phyloP scores from a whole-genome alignment of 2,113 vertebrate genomes.

The Notothenia coriiceps region DNA sequence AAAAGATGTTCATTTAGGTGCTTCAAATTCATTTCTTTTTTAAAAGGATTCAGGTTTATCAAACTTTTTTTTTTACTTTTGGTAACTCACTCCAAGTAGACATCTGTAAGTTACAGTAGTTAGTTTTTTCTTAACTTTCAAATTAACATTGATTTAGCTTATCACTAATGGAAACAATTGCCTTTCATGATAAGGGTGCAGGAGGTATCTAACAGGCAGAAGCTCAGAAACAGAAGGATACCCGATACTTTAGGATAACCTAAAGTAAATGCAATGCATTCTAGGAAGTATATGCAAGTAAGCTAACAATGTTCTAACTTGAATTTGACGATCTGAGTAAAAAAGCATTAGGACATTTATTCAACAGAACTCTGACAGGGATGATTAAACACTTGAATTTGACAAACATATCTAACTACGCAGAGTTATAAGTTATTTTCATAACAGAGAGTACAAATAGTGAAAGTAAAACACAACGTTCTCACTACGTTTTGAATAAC shows the following conservation, averaged over 20 bases:
- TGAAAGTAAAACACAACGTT: neutral
- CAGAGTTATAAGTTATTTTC: neutral
- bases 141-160: neutral
- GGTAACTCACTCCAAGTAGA: too few relatives aligned
- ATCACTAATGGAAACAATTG: too few relatives aligned
- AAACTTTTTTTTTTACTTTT: too few relatives aligned
- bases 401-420: neutral
- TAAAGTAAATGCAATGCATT: neutral
- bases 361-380: neutral
- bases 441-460: neutral
- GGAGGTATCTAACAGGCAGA: neutral
- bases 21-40: neutral
- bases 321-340: neutral
- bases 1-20: neutral
- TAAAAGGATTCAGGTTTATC: neutral
- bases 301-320: neutral
- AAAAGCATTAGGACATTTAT: neutral
- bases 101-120: neutral
- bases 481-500: neutral
- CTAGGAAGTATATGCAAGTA: constrained; percentile 1
- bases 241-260: too few relatives aligned
- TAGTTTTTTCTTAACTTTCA: neutral
- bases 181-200: neutral
- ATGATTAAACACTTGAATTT: neutral
- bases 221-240: neutral